Evolutionary conservation across 2,888 invertebrate species (phyloP).

Genomic region (Hydrotaea diabolus): DNA sequence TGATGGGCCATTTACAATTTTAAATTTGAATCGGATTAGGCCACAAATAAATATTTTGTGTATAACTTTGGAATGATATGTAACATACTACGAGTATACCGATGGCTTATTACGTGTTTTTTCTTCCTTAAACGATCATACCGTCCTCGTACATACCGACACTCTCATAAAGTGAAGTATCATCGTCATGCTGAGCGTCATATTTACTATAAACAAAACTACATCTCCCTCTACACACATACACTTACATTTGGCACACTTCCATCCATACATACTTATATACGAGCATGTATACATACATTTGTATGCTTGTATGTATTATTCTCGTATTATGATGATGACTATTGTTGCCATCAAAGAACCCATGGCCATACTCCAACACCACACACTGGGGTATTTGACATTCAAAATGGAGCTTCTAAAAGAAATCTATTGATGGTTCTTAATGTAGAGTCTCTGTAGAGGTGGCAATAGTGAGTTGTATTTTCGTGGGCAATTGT

Average conservation of each 20-base stretch:
- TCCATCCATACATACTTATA: background rate
- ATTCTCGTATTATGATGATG: conserved; percentile 39
- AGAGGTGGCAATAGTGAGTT: too few species aligned
- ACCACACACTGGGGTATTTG: background rate
- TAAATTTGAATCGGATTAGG: too few species aligned
- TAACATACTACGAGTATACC: too few species aligned
- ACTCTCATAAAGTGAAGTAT: conserved; percentile 26
- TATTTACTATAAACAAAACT: conserved; percentile 32
- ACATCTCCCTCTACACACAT: background rate
- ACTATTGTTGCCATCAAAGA: conserved; percentile 53
- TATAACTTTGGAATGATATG: too few species aligned
- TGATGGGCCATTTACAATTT: too few species aligned
- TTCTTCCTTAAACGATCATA: background rate
- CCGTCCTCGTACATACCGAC: background rate
- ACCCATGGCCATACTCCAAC: conserved; percentile 7
- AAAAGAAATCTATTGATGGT: too few species aligned
- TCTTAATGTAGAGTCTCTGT: too few species aligned
- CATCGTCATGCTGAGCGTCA: conserved; percentile 45
- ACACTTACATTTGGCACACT: too few species aligned
- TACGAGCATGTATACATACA: background rate
- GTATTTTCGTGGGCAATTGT: too few species aligned
- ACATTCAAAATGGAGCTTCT: too few species aligned
- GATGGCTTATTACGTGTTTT: too few species aligned
- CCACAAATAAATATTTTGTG: too few species aligned
- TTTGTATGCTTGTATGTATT: background rate